A percentile compares a stretch with the other conserved stretches of the same genome.
Conservation (phyloP, 2,113 vertebrate species). For the Petrocephalus microphthalmus region DNA sequence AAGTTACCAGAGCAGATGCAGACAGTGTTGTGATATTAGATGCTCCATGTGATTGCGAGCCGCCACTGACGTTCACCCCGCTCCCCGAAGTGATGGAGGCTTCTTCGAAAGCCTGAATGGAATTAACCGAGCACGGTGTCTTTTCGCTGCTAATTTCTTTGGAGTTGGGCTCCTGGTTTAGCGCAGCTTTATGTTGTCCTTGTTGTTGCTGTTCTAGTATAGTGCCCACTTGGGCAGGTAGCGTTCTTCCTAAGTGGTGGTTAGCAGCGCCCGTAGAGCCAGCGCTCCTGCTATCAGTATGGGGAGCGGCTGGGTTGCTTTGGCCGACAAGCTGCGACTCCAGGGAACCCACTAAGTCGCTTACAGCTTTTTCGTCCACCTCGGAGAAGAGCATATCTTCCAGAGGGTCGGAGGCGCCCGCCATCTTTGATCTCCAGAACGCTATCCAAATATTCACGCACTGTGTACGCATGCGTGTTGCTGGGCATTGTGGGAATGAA, state of each 20-base stretch:
- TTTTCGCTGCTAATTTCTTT: conserved; percentile 50
- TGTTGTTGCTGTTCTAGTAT: conserved; percentile 67
- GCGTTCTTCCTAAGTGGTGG: conserved; percentile 63
- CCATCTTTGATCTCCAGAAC: conserved; percentile 72
- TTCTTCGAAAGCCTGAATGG: conserved; percentile 40
- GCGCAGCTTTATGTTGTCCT: conserved; percentile 57
- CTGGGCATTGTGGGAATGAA: conserved; percentile 68
- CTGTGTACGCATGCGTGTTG: conserved; percentile 66
- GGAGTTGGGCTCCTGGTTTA: conserved; percentile 53
- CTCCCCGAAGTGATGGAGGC: conserved; percentile 47
- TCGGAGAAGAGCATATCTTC: conserved; percentile 84
- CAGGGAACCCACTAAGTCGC: conserved; percentile 74
- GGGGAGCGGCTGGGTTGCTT: conserved; percentile 47
- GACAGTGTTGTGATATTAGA: conserved; percentile 56
- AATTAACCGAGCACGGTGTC: conserved; percentile 40
- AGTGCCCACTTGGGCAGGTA: conserved; percentile 57
- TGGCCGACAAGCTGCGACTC: conserved; percentile 72
- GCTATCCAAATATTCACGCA: conserved; percentile 58
- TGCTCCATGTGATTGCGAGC: conserved; percentile 61
- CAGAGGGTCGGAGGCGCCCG: conserved; percentile 77
- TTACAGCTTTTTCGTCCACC: conserved; percentile 82
- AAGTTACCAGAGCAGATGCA: conserved; percentile 57
- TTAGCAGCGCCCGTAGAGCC: conserved; percentile 54
- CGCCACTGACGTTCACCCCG: conserved; percentile 52
- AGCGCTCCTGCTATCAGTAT: conserved; percentile 53